Percentiles rank a stretch among this genome's conserved stretches.
Conservation (phyloP, 2,797 vertebrate genomes). For the Fistularia commersonii region DNA sequence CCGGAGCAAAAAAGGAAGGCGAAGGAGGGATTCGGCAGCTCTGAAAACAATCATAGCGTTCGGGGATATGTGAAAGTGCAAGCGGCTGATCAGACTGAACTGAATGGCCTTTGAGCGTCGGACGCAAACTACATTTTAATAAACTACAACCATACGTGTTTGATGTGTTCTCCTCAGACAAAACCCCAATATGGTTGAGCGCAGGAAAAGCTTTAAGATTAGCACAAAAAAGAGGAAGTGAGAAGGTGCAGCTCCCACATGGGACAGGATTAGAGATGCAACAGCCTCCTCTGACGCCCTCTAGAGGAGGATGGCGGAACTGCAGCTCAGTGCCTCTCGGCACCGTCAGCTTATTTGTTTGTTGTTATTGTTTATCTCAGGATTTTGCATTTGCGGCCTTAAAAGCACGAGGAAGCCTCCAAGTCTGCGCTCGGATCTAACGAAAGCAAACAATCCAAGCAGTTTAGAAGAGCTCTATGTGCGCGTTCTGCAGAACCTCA, state of each 20-base stretch:
- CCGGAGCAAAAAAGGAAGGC: too few relatives aligned
- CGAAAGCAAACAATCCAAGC: neutral
- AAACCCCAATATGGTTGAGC: constrained; percentile 33
- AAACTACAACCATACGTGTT: constrained; percentile 33
- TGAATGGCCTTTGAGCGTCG: too few relatives aligned
- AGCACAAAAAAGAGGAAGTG: constrained; percentile 15
- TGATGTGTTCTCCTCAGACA: constrained; percentile 39
- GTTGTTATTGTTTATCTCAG: too few relatives aligned
- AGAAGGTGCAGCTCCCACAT: constrained; percentile 25
- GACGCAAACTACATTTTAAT: constrained; percentile 38
- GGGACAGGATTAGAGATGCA: neutral
- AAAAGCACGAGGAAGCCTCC: too few relatives aligned
- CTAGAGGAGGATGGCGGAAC: constrained; percentile 60
- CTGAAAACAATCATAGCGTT: too few relatives aligned
- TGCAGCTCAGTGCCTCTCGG: constrained; percentile 30
- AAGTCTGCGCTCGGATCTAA: too few relatives aligned
- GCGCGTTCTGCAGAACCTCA: constrained; percentile 79
- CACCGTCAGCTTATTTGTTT: too few relatives aligned
- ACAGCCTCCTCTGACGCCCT: constrained; percentile 61
- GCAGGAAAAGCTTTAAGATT: constrained; percentile 38
- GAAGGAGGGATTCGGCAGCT: too few relatives aligned
- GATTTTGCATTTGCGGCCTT: too few relatives aligned
- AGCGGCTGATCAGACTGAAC: constrained; percentile 38
- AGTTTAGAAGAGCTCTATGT: constrained; percentile 80
- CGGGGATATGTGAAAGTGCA: too few relatives aligned